Conservation (phyloP, 2,797 vertebrate genomes). For the Miichthys miiuy region DNA sequence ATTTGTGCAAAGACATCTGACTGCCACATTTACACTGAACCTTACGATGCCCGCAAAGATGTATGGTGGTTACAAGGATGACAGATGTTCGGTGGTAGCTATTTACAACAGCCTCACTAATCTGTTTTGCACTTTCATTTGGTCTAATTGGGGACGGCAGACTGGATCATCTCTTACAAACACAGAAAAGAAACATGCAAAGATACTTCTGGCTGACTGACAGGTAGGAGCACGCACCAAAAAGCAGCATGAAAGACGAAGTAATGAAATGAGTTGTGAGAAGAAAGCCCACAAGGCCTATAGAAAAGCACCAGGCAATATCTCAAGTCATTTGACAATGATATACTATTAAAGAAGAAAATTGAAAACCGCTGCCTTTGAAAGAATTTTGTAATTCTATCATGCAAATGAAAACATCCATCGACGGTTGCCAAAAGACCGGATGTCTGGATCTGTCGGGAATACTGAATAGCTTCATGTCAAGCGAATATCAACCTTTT, state of each 20-base stretch:
- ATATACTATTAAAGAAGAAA: slow-evolving; percentile 65
- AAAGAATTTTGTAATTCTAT: slow-evolving; percentile 62
- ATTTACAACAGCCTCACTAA: slow-evolving; percentile 61
- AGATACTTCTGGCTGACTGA: slow-evolving; percentile 47
- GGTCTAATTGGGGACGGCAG: slow-evolving; percentile 58
- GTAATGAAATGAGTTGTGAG: slow-evolving; percentile 64
- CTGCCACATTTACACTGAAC: slow-evolving; percentile 11
- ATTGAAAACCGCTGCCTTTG: slow-evolving; percentile 59
- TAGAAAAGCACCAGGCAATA: slow-evolving; percentile 48
- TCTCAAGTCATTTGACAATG: slow-evolving; percentile 65
- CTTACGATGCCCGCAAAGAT: slow-evolving; percentile 18
- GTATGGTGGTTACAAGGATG: slow-evolving; percentile 9
- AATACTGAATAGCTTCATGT: slow-evolving; percentile 54
- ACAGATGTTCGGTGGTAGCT: slow-evolving; percentile 66
- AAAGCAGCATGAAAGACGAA: slow-evolving; percentile 51
- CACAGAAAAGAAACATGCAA: background rate
- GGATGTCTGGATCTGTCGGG: slow-evolving; percentile 37
- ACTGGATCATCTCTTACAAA: slow-evolving; percentile 16
- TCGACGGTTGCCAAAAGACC: slow-evolving; percentile 8
- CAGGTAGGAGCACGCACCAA: slow-evolving; percentile 44
- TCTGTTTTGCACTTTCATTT: slow-evolving; percentile 64
- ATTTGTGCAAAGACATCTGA: slow-evolving; percentile 14
- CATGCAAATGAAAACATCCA: slow-evolving; percentile 65
- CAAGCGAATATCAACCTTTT: slow-evolving; percentile 51
- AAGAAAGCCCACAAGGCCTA: slow-evolving; percentile 50